These are phyloP conservation scores for Aphrocallistes beatrix DNA, from an alignment of 37 sponge, comb jelly and placozoan species.

Conservation along the genomic window DNA sequence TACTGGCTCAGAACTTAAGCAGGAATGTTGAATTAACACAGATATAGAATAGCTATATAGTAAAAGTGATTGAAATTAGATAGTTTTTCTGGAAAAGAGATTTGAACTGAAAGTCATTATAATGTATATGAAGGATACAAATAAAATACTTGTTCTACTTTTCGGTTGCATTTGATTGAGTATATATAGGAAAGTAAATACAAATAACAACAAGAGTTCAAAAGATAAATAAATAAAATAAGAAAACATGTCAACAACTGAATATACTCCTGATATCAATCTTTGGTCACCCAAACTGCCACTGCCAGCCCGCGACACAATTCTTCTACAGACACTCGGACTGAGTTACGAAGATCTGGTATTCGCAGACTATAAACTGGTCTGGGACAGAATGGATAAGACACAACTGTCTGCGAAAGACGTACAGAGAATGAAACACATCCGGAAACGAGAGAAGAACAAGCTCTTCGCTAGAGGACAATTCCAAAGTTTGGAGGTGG, in stretches of 20 bases:
- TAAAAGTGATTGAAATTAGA: no score
- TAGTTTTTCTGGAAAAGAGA: no score
- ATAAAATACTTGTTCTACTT: neutral
- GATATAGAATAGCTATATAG: no score
- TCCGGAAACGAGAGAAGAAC: conserved; percentile 15
- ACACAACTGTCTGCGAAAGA: neutral
- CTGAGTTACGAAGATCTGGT: neutral
- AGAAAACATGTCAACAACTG: neutral
- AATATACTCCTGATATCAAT: neutral
- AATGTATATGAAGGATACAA: no score
- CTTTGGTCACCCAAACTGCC: neutral
- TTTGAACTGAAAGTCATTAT: no score
- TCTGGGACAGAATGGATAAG: neutral
- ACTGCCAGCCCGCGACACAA: neutral
- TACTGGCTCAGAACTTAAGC: no score
- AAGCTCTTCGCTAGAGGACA: neutral
- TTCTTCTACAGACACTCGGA: neutral
- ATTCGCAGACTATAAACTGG: neutral
- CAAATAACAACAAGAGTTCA: neutral
- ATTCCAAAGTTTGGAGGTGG: neutral
- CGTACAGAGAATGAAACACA: neutral
- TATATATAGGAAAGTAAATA: neutral
- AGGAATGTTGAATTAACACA: no score
- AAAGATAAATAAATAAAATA: neutral
- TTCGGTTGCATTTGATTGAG: neutral